A percentile compares a stretch with the other conserved stretches of the same genome.
These are phyloP conservation scores for Amaurobius ferox DNA, from an alignment of 2,888 invertebrate genomes.

Conservation along the genomic window DNA sequence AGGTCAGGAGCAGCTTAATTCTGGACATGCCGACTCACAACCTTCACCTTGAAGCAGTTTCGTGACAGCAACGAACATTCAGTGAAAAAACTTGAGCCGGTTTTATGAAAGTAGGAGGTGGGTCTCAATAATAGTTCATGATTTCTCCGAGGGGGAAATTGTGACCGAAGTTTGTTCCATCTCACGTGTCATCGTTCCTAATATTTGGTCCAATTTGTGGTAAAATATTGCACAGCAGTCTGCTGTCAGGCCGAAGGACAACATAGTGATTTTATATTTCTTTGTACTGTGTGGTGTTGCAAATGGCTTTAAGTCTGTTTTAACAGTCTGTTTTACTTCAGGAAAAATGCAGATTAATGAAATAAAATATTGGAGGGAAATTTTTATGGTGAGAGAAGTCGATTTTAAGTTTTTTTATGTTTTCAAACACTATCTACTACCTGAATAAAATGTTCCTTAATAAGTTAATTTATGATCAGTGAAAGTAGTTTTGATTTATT, in stretches of 20 bases:
- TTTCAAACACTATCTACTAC: too few relatives aligned
- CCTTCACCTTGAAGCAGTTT: conserved; percentile 7
- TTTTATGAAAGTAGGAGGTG: neutral
- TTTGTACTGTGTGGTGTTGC: too few relatives aligned
- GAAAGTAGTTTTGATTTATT: too few relatives aligned
- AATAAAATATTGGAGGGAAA: too few relatives aligned
- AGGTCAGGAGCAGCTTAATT: neutral
- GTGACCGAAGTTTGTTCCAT: neutral
- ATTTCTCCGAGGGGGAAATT: neutral
- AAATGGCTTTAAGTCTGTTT: too few relatives aligned
- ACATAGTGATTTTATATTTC: neutral
- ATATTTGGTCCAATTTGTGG: neutral
- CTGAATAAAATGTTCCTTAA: too few relatives aligned
- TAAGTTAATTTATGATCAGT: too few relatives aligned
- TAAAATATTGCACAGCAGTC: too few relatives aligned
- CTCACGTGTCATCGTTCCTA: neutral
- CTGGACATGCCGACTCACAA: neutral
- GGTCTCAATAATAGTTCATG: neutral
- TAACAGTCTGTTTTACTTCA: too few relatives aligned
- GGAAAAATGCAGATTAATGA: too few relatives aligned
- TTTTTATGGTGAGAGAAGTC: too few relatives aligned
- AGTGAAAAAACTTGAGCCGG: neutral
- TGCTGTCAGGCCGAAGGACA: neutral
- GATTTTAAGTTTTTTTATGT: too few relatives aligned
- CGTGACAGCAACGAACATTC: neutral